These are phyloP conservation scores for Trissolcus japonicus DNA, from an alignment of 2,888 invertebrate genomes.

Conservation along the genomic window DNA sequence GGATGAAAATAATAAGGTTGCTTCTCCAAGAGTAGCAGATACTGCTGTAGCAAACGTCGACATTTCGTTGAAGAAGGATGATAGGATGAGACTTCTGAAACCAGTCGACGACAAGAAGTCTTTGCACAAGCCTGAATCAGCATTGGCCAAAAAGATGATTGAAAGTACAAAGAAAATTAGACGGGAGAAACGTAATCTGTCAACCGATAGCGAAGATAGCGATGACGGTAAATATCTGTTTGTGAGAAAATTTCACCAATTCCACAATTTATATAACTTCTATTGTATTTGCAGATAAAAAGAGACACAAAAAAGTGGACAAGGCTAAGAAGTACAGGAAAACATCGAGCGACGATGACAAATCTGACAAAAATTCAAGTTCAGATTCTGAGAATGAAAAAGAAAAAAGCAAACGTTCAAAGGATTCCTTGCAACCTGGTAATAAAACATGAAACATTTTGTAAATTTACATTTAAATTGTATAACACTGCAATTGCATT, in stretches of 20 bases:
- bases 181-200: slow-evolving; percentile 70
- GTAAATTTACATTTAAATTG: no score
- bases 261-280: background rate
- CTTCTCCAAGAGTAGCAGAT: slow-evolving; percentile 69
- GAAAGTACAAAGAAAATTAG: slow-evolving; percentile 68
- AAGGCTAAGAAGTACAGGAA: slow-evolving; percentile 71
- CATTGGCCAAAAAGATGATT: slow-evolving; percentile 64
- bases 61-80: slow-evolving; percentile 73
- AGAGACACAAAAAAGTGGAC: slow-evolving; percentile 70
- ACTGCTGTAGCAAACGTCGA: slow-evolving; percentile 64
- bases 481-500: background rate
- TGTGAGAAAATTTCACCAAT: slow-evolving; percentile 6
- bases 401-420: slow-evolving; percentile 61
- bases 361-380: slow-evolving; percentile 77
- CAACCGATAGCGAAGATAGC: slow-evolving; percentile 72
- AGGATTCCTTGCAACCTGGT: slow-evolving; percentile 68
- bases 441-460: background rate
- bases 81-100: slow-evolving; percentile 66
- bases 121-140: slow-evolving; percentile 65
- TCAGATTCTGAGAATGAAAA: slow-evolving; percentile 78
- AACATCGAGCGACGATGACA: slow-evolving; percentile 77
- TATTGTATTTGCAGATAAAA: slow-evolving; percentile 63
- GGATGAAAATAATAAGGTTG: slow-evolving; percentile 70
- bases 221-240: slow-evolving; percentile 63
- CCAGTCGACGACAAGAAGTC: slow-evolving; percentile 69